These are phyloP conservation scores for Isichthys henryi DNA, from an alignment of 2,113 vertebrate genomes.

Conservation along the genomic window DNA sequence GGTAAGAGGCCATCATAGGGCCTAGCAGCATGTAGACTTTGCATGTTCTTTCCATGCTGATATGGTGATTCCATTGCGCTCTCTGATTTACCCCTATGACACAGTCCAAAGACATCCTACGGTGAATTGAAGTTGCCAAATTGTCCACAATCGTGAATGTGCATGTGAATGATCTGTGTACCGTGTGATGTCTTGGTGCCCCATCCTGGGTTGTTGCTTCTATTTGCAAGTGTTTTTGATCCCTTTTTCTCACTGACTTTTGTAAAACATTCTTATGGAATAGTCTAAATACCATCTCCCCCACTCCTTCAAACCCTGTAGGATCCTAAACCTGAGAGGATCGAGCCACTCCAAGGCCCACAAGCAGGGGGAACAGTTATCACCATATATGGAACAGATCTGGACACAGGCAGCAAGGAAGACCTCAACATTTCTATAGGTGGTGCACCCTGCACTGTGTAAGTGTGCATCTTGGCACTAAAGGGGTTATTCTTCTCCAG, in stretches of 20 bases:
- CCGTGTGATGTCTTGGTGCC: neutral
- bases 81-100: neutral
- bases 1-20: slow-evolving; percentile 37
- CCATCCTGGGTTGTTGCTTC: neutral
- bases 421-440: slow-evolving; percentile 70
- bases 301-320: slow-evolving; percentile 34
- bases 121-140: neutral
- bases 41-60: neutral
- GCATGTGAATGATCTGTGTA: neutral
- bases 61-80: neutral
- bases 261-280: neutral
- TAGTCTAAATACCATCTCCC: neutral
- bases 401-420: slow-evolving; percentile 75
- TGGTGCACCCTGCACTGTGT: slow-evolving; percentile 74
- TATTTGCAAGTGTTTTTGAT: neutral
- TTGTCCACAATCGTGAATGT: neutral
- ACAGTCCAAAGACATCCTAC: neutral
- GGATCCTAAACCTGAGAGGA: slow-evolving; percentile 62
- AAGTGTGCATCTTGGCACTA: slow-evolving; percentile 35
- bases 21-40: neutral
- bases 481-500: neutral
- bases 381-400: slow-evolving; percentile 68
- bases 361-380: slow-evolving; percentile 77
- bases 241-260: neutral
- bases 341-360: slow-evolving; percentile 70